Evolutionary conservation across 2,888 invertebrate genomes (phyloP), one percentile per base, ranked within the genome.

Genomic region (Leptodirus hochenwartii): DNA sequence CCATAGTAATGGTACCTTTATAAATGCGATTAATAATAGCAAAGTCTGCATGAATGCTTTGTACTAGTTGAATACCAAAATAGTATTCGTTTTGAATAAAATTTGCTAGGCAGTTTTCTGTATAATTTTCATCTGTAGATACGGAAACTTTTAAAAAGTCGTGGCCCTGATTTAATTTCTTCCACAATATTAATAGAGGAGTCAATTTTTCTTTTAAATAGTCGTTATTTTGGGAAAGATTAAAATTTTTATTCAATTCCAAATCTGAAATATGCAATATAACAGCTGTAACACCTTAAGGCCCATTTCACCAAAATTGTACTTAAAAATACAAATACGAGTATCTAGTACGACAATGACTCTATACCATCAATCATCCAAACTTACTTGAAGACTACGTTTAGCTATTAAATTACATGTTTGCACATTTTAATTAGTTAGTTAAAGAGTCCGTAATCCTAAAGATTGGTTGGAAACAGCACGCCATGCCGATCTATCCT

Each of bases 171-270:
- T 71, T 70, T 13, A 71, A 43, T 50, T 82, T 85, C 49, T 84
- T 84, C 90, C 91, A 91, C 3, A 84, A 50, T 32, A 67, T 67
- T 16, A 88, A 61, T 27, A 85, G 57, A 0, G 81, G 78, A n/a
- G 67, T 53, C 31, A 75, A 51, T 43, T 70, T 62, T 44, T 66
- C 56, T 32, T 67, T 62, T 65, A 76, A 64, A 43, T 51, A 40
- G 38, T 56, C 41, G 40, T 45, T 37, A 32, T 51, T 24, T 28
- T 48, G 42, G 34, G 33, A 41, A 26, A 17, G 24, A 12, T 27
- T 24, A n/a, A 36, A 31, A 9, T 22, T 29, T 30, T 42, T 39
- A 10, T 37, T 30, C 12, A 39, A 20, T 15, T 34, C 29, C 6
- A 47, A 35, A 37, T 40, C 46, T 47, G 25, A 15, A 36, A 37